Conservation (phyloP, 2,888 invertebrate species). For the Sisyra nigra region DNA sequence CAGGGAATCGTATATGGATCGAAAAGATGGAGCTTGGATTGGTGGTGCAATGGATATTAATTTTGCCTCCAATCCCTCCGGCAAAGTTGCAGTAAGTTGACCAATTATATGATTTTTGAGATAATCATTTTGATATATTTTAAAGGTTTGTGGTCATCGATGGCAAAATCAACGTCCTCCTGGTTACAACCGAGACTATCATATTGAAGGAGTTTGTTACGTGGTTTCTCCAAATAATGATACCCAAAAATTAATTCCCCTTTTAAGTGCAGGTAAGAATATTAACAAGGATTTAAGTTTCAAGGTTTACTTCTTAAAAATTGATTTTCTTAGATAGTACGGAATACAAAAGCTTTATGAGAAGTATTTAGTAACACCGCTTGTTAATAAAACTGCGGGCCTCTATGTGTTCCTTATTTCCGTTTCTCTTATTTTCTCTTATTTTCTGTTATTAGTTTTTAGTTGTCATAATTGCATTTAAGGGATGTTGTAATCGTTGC, state of each 20-base stretch:
- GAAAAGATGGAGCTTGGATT: conserved; percentile 19
- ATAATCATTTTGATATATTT: conserved; percentile 3
- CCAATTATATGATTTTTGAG: too few relatives aligned
- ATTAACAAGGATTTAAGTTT: not conserved
- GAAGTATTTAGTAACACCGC: too few relatives aligned
- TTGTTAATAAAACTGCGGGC: too few relatives aligned
- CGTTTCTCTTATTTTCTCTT: too few relatives aligned
- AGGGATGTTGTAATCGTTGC: too few relatives aligned
- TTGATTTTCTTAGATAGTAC: too few relatives aligned
- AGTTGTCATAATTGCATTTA: too few relatives aligned
- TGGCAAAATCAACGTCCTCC: conserved; percentile 19
- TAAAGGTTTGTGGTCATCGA: conserved; percentile 26
- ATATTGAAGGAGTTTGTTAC: conserved; percentile 22
- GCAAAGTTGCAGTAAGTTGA: conserved; percentile 20
- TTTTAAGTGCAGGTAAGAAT: conserved; percentile 15
- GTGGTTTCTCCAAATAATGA: conserved; percentile 16
- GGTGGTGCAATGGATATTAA: conserved; percentile 26
- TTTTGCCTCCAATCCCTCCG: conserved; percentile 15
- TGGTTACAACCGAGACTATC: conserved; percentile 13
- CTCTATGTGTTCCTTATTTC: too few relatives aligned
- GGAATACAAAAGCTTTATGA: too few relatives aligned
- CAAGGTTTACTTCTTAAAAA: not conserved
- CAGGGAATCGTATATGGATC: too few relatives aligned
- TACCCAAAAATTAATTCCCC: conserved; percentile 14
- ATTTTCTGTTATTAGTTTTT: too few relatives aligned